Percentiles rank a stretch among this genome's conserved stretches.
phyloP scores from a whole-genome alignment of 30 jellyfish, hydroid and myxozoan species.

The Hydractinia symbiolongicarpus region DNA sequence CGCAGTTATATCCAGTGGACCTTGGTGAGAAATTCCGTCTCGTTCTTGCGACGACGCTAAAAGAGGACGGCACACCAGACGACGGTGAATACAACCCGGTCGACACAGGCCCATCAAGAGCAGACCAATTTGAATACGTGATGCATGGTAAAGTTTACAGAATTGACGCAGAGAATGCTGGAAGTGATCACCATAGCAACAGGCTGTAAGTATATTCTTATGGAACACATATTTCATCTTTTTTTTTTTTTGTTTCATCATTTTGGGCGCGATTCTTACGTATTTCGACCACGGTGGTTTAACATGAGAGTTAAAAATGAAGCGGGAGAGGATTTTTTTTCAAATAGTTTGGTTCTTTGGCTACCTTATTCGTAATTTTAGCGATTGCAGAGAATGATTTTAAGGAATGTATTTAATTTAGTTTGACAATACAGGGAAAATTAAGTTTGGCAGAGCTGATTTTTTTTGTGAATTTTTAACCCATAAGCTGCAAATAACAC shows the following conservation, averaged over 20 bases:
- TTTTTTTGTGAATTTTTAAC: neutral
- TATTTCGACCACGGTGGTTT: neutral
- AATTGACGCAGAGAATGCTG: constrained; percentile 73
- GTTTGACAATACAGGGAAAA: too few relatives aligned
- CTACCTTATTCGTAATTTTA: too few relatives aligned
- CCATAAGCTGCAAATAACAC: too few relatives aligned
- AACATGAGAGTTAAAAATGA: neutral
- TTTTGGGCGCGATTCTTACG: neutral
- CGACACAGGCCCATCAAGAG: constrained; percentile 75
- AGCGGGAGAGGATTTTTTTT: too few relatives aligned
- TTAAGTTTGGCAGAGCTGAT: too few relatives aligned
- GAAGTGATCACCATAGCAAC: constrained; percentile 55
- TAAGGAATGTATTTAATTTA: too few relatives aligned
- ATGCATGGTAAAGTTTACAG: constrained; percentile 87
- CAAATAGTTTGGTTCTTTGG: too few relatives aligned
- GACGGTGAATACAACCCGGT: constrained; percentile 77
- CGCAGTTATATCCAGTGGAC: constrained; percentile 78
- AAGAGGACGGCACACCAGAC: constrained; percentile 92
- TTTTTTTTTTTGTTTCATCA: neutral
- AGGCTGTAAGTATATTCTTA: constrained; percentile 58
- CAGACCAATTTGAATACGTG: constrained; percentile 97
- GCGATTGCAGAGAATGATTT: too few relatives aligned
- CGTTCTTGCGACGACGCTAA: constrained; percentile 78
- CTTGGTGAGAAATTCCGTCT: constrained; percentile 93
- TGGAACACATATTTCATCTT: neutral